Base-by-base conservation (phyloP, 2,888 invertebrate genomes). In the Cheilosia soror region DNA sequence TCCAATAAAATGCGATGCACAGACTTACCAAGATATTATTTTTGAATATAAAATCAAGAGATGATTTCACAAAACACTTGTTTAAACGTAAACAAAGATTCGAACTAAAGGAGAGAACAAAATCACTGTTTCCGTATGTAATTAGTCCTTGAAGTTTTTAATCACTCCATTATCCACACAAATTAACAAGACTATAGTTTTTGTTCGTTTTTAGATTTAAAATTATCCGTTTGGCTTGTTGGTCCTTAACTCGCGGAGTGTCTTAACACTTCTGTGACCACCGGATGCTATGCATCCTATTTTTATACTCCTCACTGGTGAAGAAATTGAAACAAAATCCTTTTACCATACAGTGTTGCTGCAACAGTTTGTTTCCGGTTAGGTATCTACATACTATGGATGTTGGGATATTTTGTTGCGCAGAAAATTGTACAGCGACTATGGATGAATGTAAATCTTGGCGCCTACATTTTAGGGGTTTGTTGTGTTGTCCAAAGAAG, bases 201-300 rank as follows among this genome's bases (percentile, higher is more conserved):
- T 9, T 53, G 37, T 47, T 42, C 20, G n/a, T 11, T 60, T 40
- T 63, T 11, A 5, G n/a, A 13, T 62, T 69, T 5, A 42, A 42
- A 53, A 42, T 33, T 71, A 71, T 62, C 63, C 71, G 40, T 42
- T 72, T 27, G 42, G 40, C 27, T 20, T 42, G 20, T 60, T 73
- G 37, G 73, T 80, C 71, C 72, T 84, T 80, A 37, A 53, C 84
- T 53, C 84, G 75, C 84, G 79, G 75, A 69, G 66, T 76, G 33
- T 62, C 66, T 58, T 77, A 62, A 81, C 71, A 77, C 76, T 76
- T 85, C 81, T 85, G 85, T 81, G 85, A 76, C 76, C 81, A 81
- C 80, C 77, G 85, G 85, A 85, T 85, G 85, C 76, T 72, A 72
- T 68, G 85, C 72, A 72, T 55, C 47, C 15, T 62, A 77, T 81